Evolutionary conservation across 2,888 invertebrate genomes (phyloP).

Genomic region (Poecilobothrus nobilitatus): DNA sequence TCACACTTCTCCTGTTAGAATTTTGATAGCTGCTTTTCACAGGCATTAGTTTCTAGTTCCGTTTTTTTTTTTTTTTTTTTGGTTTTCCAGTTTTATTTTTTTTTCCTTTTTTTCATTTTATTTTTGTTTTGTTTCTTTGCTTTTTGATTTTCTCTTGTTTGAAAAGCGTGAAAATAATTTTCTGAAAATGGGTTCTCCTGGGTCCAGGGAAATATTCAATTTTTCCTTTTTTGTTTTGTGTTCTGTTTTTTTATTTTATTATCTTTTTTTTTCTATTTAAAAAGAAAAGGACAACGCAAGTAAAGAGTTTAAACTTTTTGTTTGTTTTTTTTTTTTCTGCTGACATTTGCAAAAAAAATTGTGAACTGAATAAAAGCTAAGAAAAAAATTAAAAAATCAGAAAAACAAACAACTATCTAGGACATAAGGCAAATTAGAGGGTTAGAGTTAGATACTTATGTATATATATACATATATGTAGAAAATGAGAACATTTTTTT

Average conservation of each 20-base stretch:
- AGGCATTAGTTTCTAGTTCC: not conserved
- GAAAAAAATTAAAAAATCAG: not conserved
- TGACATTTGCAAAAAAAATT: not conserved
- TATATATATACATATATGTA: not conserved
- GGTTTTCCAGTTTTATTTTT: not conserved
- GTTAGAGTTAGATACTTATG: not conserved
- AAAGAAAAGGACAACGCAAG: not conserved
- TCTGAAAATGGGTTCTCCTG: not conserved
- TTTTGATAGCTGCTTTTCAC: not conserved
- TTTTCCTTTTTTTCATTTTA: not conserved
- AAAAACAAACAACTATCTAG: not conserved
- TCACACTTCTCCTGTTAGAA: not conserved
- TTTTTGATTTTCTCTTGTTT: not conserved
- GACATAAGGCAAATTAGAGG: not conserved
- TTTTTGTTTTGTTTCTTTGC: not conserved
- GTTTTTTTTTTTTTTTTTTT: not conserved
- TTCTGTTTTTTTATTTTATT: not conserved
- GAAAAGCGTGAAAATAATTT: conserved; percentile 4
- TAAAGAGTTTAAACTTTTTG: not conserved
- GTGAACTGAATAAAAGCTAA: not conserved
- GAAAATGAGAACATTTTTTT: too few relatives aligned
- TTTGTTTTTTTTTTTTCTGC: not conserved
- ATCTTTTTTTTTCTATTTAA: not conserved
- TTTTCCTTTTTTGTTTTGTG: not conserved
- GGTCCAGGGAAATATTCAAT: not conserved